Evolutionary conservation across 2,888 invertebrate species (phyloP).

Genomic region (Aelia acuminata): DNA sequence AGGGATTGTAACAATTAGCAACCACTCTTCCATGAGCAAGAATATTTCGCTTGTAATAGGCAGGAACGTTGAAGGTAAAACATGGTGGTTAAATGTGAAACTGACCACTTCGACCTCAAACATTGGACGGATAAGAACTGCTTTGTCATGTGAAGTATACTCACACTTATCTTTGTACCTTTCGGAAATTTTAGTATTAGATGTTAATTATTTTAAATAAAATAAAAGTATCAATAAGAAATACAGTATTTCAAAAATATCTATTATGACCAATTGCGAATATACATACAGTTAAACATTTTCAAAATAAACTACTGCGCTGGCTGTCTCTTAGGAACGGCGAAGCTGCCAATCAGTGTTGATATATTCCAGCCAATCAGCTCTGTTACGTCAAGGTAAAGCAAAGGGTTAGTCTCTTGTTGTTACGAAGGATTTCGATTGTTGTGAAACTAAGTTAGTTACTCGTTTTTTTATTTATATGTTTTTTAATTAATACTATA

Average conservation of each 20-base stretch:
- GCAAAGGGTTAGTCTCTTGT: neutral
- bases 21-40: too few relatives aligned
- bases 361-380: conserved; percentile 28
- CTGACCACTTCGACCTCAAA: too few relatives aligned
- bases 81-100: neutral
- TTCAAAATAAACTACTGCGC: neutral
- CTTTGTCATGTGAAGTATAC: too few relatives aligned
- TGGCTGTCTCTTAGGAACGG: neutral
- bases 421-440: neutral
- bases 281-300: neutral
- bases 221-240: too few relatives aligned
- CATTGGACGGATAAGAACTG: too few relatives aligned
- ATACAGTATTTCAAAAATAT: too few relatives aligned
- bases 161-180: too few relatives aligned
- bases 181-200: too few relatives aligned
- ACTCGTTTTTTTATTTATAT: too few relatives aligned
- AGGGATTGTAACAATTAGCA: too few relatives aligned
- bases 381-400: conserved; percentile 11
- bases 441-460: neutral
- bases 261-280: neutral
- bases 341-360: conserved; percentile 13
- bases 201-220: too few relatives aligned
- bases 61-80: neutral
- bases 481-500: too few relatives aligned
- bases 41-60: neutral